Evolutionary conservation across 2,797 vertebrate species (phyloP).

Genomic region (Allobates femoralis): DNA sequence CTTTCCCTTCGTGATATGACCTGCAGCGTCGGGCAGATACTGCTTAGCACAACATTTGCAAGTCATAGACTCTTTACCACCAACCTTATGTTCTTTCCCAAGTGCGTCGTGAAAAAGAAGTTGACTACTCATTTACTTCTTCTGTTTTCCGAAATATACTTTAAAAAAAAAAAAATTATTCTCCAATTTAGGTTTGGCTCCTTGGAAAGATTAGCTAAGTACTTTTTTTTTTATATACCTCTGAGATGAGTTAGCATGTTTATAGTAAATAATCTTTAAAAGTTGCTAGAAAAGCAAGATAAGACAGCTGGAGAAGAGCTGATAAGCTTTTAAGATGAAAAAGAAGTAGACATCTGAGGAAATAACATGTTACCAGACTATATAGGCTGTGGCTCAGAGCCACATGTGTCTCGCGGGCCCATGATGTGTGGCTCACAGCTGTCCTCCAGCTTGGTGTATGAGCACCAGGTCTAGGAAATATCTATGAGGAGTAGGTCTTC

Average conservation of each 20-base stretch:
- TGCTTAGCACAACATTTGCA: conserved; percentile 59
- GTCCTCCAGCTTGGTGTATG: too few species aligned
- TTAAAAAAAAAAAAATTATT: too few species aligned
- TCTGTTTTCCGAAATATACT: conserved; percentile 32
- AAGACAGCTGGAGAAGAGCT: neutral
- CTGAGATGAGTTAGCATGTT: neutral
- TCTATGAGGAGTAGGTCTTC: too few species aligned
- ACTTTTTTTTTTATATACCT: neutral
- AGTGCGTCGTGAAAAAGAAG: conserved; percentile 45
- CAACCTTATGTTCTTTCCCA: conserved; percentile 58
- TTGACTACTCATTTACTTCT: conserved; percentile 44
- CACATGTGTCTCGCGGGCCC: too few species aligned
- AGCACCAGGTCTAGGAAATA: too few species aligned
- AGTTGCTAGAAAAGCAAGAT: conserved; percentile 3
- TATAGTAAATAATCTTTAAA: conserved; percentile 25
- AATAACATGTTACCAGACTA: conserved; percentile 9
- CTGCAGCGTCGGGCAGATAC: conserved; percentile 43
- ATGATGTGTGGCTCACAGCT: too few species aligned
- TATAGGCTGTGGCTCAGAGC: too few species aligned
- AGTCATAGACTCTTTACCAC: conserved; percentile 62
- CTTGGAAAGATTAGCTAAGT: conserved; percentile 36
- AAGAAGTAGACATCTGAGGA: conserved; percentile 15
- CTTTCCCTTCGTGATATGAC: conserved; percentile 49
- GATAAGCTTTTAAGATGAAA: conserved; percentile 28
- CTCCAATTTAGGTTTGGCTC: conserved; percentile 37